phyloP scores from a whole-genome alignment of 1,140 invertebrate genomes.

The Chymomyza costata region DNA sequence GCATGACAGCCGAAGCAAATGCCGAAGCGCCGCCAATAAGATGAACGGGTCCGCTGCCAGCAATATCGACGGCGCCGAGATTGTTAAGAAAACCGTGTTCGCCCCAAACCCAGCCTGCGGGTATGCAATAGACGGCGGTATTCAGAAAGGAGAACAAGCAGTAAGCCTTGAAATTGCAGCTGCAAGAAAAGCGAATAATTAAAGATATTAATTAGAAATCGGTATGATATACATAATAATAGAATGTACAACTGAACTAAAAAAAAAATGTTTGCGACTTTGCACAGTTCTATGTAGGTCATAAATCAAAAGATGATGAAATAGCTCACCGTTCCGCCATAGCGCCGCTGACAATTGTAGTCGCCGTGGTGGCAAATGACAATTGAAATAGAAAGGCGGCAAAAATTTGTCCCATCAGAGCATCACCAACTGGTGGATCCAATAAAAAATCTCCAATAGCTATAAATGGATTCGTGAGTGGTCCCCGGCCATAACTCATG shows the following conservation, averaged over 20 bases:
- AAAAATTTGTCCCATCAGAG: slow-evolving; percentile 85
- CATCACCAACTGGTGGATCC: slow-evolving; percentile 81
- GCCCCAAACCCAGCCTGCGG: slow-evolving; percentile 85
- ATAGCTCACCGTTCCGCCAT: slow-evolving; percentile 87
- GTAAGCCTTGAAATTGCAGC: slow-evolving; percentile 89
- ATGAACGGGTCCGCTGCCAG: slow-evolving; percentile 94
- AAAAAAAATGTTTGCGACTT: too few species aligned
- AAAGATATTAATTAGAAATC: too few species aligned
- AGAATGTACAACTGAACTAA: too few species aligned
- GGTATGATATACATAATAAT: too few species aligned
- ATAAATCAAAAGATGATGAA: too few species aligned
- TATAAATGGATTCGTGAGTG: slow-evolving; percentile 83
- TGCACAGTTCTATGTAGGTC: too few species aligned
- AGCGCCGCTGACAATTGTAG: slow-evolving; percentile 92
- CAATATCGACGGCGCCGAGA: slow-evolving; percentile 90
- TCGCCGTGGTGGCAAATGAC: slow-evolving; percentile 93
- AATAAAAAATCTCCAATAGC: slow-evolving; percentile 84
- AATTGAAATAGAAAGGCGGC: slow-evolving; percentile 91
- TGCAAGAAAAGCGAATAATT: slow-evolving; percentile 9
- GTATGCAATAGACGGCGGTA: slow-evolving; percentile 93
- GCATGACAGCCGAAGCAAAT: slow-evolving; percentile 91
- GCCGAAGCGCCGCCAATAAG: slow-evolving; percentile 85
- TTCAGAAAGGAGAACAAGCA: slow-evolving; percentile 93
- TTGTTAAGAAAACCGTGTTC: slow-evolving; percentile 89
- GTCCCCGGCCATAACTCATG: slow-evolving; percentile 88